Evolutionary conservation across 2,113 vertebrate genomes (phyloP).

Genomic region (Passer domesticus): DNA sequence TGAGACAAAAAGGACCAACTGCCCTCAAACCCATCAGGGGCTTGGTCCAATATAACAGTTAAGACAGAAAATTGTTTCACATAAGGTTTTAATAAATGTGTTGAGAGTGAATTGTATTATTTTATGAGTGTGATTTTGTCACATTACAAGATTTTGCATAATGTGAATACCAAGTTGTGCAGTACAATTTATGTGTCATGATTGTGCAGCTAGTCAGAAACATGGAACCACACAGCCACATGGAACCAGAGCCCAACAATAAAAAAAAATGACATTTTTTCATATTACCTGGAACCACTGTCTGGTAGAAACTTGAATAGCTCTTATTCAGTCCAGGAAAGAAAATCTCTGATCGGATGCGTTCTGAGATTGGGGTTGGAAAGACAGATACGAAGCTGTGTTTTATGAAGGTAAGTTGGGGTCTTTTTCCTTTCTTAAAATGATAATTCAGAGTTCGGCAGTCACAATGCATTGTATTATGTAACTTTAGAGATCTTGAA

Average conservation of each 20-base stretch:
- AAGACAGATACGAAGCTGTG: not conserved
- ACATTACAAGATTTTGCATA: not conserved
- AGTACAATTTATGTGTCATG: not conserved
- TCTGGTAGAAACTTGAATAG: not conserved
- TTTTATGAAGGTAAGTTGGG: not conserved
- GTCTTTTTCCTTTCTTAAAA: not conserved
- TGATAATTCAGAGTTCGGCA: not conserved
- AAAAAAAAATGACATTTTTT: not conserved
- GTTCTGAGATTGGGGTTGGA: not conserved
- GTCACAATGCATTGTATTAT: not conserved
- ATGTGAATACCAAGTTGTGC: not conserved
- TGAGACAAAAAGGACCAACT: not conserved
- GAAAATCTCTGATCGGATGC: not conserved
- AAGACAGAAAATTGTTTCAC: not conserved
- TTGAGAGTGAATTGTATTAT: not conserved
- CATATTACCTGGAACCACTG: not conserved
- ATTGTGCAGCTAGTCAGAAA: not conserved
- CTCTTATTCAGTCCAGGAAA: not conserved
- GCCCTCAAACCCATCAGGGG: not conserved
- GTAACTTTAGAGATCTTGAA: not conserved
- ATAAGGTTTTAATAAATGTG: not conserved
- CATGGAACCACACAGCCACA: not conserved
- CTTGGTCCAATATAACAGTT: not conserved
- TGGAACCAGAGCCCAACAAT: not conserved
- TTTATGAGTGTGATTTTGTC: not conserved